These are phyloP conservation scores for Choristoneura rosaceana DNA, from an alignment of 2,888 invertebrate species.

Conservation along the genomic window DNA sequence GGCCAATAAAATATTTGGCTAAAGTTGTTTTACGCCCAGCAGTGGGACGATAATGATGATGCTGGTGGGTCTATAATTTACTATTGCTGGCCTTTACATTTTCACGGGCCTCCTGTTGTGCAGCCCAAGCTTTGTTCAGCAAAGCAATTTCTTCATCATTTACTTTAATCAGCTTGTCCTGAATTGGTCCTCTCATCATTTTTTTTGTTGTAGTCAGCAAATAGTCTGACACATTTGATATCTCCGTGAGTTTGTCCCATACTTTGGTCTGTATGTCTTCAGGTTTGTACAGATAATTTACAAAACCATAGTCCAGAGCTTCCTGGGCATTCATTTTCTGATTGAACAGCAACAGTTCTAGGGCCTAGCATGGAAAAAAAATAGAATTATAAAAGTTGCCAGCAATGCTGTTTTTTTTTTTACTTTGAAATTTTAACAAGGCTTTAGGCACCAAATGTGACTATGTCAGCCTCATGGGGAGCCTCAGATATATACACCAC, in stretches of 20 bases:
- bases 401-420: not conserved
- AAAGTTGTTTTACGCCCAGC: not conserved
- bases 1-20: not conserved
- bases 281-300: slow-evolving; percentile 91
- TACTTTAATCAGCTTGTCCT: slow-evolving; percentile 86
- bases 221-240: slow-evolving; percentile 81
- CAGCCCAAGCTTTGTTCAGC: slow-evolving; percentile 87
- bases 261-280: slow-evolving; percentile 86
- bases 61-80: slow-evolving; percentile 44
- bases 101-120: slow-evolving; percentile 78
- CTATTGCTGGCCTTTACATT: slow-evolving; percentile 48
- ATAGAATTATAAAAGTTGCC: not conserved
- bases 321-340: slow-evolving; percentile 92
- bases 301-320: slow-evolving; percentile 91
- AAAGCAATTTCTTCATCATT: slow-evolving; percentile 89
- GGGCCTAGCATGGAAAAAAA: slow-evolving; percentile 73
- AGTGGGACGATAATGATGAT: too few species aligned
- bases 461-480: too few species aligned
- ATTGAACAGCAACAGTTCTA: slow-evolving; percentile 88
- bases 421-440: too few species aligned
- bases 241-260: slow-evolving; percentile 84
- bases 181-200: slow-evolving; percentile 87
- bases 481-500: too few species aligned
- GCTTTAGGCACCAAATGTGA: too few species aligned
- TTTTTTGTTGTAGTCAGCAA: slow-evolving; percentile 90